Evolutionary conservation across 2,113 vertebrate genomes (phyloP).

Genomic region (Osmerus mordax): DNA sequence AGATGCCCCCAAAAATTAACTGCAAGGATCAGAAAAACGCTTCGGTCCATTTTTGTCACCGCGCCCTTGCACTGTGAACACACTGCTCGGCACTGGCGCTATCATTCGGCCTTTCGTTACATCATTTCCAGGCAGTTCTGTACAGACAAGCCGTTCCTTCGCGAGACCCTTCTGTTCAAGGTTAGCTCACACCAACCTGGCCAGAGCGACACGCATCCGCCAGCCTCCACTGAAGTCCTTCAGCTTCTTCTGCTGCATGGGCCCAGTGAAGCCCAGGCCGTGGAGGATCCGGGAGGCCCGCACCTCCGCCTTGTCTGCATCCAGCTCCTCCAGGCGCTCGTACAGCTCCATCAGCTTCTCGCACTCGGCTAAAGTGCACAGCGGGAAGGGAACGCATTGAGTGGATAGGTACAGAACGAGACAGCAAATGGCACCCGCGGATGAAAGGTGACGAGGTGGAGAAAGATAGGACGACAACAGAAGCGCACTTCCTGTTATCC

Average conservation of each 20-base stretch:
- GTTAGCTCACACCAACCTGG: slow-evolving; percentile 65
- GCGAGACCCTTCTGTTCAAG: neutral
- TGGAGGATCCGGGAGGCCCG: slow-evolving; percentile 82
- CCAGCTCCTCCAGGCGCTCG: slow-evolving; percentile 85
- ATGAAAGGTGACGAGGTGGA: too few relatives aligned
- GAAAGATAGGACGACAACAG: neutral
- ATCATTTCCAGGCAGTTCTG: slow-evolving; percentile 58
- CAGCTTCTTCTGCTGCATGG: slow-evolving; percentile 86
- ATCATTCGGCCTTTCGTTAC: slow-evolving; percentile 74
- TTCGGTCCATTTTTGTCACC: slow-evolving; percentile 67
- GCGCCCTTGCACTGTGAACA: slow-evolving; percentile 46
- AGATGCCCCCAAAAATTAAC: neutral
- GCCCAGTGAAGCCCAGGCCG: slow-evolving; percentile 78
- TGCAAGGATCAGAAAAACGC: slow-evolving; percentile 63
- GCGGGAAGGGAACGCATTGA: neutral
- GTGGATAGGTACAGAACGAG: neutral
- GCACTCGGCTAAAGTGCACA: slow-evolving; percentile 74
- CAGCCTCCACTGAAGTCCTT: slow-evolving; percentile 90
- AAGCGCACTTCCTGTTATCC: neutral
- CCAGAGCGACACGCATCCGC: slow-evolving; percentile 86
- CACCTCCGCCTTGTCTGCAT: slow-evolving; percentile 83
- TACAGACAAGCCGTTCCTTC: neutral
- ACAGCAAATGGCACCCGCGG: too few relatives aligned
- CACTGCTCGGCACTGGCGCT: slow-evolving; percentile 51
- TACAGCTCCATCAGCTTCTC: slow-evolving; percentile 87